A percentile compares a stretch with the other conserved stretches of the same genome.
Conservation (phyloP, 2,888 invertebrate species). For the Ryuthela nishihirai region DNA sequence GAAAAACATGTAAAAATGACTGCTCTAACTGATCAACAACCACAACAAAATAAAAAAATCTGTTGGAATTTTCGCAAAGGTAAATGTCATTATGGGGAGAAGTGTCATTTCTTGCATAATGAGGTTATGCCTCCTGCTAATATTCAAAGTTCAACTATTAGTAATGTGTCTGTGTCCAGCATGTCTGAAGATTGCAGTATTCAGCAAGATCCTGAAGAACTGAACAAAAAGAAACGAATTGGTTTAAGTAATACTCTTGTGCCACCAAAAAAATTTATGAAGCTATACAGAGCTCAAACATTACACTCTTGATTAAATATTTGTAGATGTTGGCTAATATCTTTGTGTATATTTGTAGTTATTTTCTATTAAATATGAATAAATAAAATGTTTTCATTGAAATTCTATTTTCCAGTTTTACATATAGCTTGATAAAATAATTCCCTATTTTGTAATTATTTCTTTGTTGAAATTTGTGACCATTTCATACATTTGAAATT, state of each 20-base stretch:
- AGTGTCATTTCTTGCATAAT: constrained; percentile 87
- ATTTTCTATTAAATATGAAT: too few relatives aligned
- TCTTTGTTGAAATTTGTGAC: too few relatives aligned
- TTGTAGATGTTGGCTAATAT: too few relatives aligned
- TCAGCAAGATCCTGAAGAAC: constrained; percentile 15
- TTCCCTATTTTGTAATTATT: too few relatives aligned
- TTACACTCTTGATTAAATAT: too few relatives aligned
- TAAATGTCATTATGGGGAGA: constrained; percentile 83
- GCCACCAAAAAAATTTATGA: constrained; percentile 81
- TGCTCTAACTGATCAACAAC: constrained; percentile 47
- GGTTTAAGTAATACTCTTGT: constrained; percentile 71
- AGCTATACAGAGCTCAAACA: too few relatives aligned
- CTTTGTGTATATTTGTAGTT: too few relatives aligned
- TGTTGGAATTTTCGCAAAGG: constrained; percentile 93
- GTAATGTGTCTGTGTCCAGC: not conserved
- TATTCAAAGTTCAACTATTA: constrained; percentile 1
- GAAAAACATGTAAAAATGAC: constrained; percentile 94
- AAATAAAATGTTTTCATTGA: too few relatives aligned
- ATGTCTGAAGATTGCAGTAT: not conserved
- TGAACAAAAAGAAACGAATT: constrained; percentile 63
- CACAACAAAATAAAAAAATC: constrained; percentile 73
- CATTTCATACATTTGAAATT: too few relatives aligned
- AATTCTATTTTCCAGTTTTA: too few relatives aligned
- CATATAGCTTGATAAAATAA: too few relatives aligned
- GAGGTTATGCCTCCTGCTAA: constrained; percentile 62